Evolutionary conservation across 1,140 invertebrate species (phyloP).

Genomic region (Eufriesea mexicana): DNA sequence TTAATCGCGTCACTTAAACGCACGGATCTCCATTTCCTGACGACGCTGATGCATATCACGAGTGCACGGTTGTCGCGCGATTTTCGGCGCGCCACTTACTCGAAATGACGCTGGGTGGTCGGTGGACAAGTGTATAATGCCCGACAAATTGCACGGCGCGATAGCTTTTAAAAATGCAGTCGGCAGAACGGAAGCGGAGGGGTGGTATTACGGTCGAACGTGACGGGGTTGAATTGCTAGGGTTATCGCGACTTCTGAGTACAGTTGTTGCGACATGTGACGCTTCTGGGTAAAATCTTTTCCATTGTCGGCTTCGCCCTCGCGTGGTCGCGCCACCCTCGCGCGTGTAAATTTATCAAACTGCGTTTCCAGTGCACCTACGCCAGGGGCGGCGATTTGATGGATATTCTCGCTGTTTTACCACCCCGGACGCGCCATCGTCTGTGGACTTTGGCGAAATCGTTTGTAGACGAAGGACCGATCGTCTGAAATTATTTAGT

Average conservation of each 20-base stretch:
- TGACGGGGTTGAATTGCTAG: constrained; percentile 8
- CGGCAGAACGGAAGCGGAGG: constrained; percentile 4
- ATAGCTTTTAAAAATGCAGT: constrained; percentile 49
- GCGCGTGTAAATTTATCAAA: background rate
- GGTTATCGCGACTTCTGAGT: constrained; percentile 8
- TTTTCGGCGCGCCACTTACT: background rate
- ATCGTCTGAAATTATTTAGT: background rate
- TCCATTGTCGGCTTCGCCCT: background rate
- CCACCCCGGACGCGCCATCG: no score
- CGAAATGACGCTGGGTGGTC: background rate
- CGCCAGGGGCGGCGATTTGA: background rate
- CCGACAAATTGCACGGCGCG: constrained; percentile 36
- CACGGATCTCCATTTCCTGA: background rate
- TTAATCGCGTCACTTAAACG: background rate
- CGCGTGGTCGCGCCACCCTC: no score
- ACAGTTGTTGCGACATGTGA: constrained; percentile 17
- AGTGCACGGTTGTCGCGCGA: background rate
- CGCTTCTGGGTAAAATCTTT: constrained; percentile 19
- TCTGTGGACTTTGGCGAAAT: background rate
- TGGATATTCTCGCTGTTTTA: background rate
- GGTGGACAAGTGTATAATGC: constrained; percentile 37
- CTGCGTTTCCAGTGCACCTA: background rate
- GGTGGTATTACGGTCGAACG: constrained; percentile 40
- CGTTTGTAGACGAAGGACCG: no score
- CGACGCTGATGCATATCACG: background rate